Percentiles rank a stretch among this genome's conserved stretches.
phyloP scores from a whole-genome alignment of 1,140 invertebrate genomes.

The Leptopilina clavipes region DNA sequence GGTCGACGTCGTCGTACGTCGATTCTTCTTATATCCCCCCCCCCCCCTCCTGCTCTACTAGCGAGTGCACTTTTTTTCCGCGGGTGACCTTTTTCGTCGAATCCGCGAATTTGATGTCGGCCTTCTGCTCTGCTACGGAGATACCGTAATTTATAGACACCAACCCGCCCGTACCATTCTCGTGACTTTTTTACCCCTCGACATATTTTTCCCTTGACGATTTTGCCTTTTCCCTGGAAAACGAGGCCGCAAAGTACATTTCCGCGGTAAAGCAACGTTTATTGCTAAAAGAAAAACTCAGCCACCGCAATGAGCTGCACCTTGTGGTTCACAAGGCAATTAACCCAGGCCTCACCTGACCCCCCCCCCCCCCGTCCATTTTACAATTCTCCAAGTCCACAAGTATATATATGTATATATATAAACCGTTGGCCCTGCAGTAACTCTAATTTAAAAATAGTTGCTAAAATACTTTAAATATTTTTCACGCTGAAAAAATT shows the following conservation, averaged over 20 bases:
- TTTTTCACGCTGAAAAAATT: no score
- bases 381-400: not conserved
- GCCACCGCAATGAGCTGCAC: constrained; percentile 23
- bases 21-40: constrained; percentile 34
- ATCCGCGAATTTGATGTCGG: constrained; percentile 50
- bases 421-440: no score
- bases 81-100: constrained; percentile 40
- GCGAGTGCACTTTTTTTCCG: constrained; percentile 1
- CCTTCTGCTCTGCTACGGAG: constrained; percentile 46
- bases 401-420: not conserved
- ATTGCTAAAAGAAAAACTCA: constrained; percentile 23
- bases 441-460: no score
- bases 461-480: no score
- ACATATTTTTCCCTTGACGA: constrained; percentile 5
- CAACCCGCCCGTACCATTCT: constrained; percentile 25
- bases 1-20: constrained; percentile 36
- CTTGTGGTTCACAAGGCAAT: constrained; percentile 24
- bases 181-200: constrained; percentile 35
- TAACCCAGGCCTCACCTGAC: constrained; percentile 14
- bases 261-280: constrained; percentile 19
- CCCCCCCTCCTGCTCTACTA: not conserved
- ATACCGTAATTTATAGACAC: constrained; percentile 49
- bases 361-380: constrained; percentile 1
- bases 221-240: constrained; percentile 18
- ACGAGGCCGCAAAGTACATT: constrained; percentile 38